phyloP scores from a whole-genome alignment of 2,888 invertebrate genomes.

The Cacoxenus indagator region DNA sequence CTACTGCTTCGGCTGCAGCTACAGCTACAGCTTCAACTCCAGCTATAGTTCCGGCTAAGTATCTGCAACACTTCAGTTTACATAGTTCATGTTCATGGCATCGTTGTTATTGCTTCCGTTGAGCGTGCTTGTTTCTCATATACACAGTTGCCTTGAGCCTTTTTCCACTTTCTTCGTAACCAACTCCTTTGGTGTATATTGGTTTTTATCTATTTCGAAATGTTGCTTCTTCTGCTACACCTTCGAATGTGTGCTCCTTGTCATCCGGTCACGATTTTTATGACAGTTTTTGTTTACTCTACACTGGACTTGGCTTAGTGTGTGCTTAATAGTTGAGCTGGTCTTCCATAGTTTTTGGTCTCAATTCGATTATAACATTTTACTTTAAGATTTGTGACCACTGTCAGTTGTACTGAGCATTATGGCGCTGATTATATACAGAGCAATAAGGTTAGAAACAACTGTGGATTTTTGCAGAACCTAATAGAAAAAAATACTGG shows the following conservation, averaged over 20 bases:
- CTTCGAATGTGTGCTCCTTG: conserved; percentile 41
- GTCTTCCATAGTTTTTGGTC: conserved; percentile 34
- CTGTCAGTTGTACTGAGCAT: background rate
- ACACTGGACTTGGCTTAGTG: conserved; percentile 42
- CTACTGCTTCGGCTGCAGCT: background rate
- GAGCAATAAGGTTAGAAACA: too few relatives aligned
- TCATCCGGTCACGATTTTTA: conserved; percentile 54
- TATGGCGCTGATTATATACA: too few relatives aligned
- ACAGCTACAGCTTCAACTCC: background rate
- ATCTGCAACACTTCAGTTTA: background rate
- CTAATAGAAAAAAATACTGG: too few relatives aligned
- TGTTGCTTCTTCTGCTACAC: conserved; percentile 9
- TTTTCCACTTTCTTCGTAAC: background rate
- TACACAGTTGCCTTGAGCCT: background rate
- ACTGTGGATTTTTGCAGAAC: too few relatives aligned
- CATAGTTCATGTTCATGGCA: background rate
- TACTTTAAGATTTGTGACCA: conserved; percentile 49
- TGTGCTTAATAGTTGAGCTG: conserved; percentile 28
- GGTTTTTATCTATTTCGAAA: background rate
- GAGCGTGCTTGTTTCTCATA: background rate
- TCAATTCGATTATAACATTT: conserved; percentile 58
- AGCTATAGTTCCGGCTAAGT: background rate
- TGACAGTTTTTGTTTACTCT: conserved; percentile 52
- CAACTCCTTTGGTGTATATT: conserved; percentile 2
- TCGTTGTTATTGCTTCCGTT: background rate